Conservation (phyloP, 2,888 invertebrate genomes). For the Tenthredo distinguenda region DNA sequence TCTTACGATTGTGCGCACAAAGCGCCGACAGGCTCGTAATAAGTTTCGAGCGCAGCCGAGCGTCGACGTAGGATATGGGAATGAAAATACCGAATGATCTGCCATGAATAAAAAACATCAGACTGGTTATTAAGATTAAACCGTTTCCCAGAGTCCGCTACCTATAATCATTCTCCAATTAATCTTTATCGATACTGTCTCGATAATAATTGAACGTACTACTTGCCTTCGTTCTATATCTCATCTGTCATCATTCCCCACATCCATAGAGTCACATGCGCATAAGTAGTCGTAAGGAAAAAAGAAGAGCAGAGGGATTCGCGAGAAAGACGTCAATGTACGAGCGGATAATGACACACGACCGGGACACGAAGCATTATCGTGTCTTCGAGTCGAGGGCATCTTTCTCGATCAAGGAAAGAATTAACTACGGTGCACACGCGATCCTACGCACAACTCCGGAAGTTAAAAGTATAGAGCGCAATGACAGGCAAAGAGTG, state of each 20-base stretch:
- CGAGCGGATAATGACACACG: slow-evolving; percentile 75
- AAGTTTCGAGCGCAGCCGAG: slow-evolving; percentile 56
- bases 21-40: slow-evolving; percentile 68
- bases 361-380: slow-evolving; percentile 69
- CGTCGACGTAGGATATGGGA: slow-evolving; percentile 42
- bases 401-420: slow-evolving; percentile 65
- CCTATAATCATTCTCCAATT: neutral
- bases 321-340: slow-evolving; percentile 72
- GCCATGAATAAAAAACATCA: slow-evolving; percentile 10
- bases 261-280: neutral
- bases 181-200: neutral
- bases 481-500: slow-evolving; percentile 27
- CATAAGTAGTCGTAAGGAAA: neutral
- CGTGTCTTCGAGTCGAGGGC: slow-evolving; percentile 62
- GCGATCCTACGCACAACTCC: slow-evolving; percentile 75
- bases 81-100: slow-evolving; percentile 38
- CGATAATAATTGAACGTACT: slow-evolving; percentile 12
- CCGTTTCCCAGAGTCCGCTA: neutral
- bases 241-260: neutral
- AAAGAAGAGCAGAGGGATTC: slow-evolving; percentile 60
- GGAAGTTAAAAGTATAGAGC: slow-evolving; percentile 65
- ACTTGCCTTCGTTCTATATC: neutral
- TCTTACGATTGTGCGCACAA: slow-evolving; percentile 75
- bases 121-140: slow-evolving; percentile 25
- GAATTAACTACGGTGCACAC: slow-evolving; percentile 73